Conservation (phyloP, 2,113 vertebrate species). For the Pandion haliaetus region DNA sequence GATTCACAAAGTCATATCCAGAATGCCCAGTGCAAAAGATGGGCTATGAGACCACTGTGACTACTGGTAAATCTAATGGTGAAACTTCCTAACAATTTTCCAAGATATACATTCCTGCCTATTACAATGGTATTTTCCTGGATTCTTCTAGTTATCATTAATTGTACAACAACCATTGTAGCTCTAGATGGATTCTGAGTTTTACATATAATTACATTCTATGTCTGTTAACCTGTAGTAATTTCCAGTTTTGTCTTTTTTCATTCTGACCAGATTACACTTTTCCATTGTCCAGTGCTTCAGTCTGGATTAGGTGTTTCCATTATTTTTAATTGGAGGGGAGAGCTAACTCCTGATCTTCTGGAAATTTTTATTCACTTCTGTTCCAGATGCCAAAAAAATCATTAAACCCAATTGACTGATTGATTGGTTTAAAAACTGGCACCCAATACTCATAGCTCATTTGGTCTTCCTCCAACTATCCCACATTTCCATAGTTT, state of each 20-base stretch:
- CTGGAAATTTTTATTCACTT: neutral
- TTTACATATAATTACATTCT: neutral
- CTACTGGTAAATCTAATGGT: neutral
- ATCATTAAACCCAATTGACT: neutral
- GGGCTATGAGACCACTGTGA: neutral
- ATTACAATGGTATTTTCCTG: neutral
- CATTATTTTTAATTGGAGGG: neutral
- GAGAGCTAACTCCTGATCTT: neutral
- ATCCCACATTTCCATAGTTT: neutral
- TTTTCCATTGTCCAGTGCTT: neutral
- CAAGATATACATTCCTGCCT: neutral
- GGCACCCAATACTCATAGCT: neutral
- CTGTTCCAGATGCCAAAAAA: neutral
- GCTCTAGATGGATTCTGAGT: neutral
- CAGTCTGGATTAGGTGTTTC: neutral
- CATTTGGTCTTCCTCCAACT: neutral
- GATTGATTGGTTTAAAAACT: neutral
- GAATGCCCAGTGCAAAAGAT: neutral
- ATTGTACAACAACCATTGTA: neutral
- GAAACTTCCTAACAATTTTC: neutral
- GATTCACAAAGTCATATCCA: neutral
- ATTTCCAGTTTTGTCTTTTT: neutral
- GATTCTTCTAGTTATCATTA: neutral
- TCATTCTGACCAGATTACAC: neutral
- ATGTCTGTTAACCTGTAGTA: neutral